Percentiles rank a stretch among this genome's conserved stretches.
These are phyloP conservation scores for Ochotona princeps DNA, from an alignment of 2,113 vertebrate genomes.

Conservation along the genomic window DNA sequence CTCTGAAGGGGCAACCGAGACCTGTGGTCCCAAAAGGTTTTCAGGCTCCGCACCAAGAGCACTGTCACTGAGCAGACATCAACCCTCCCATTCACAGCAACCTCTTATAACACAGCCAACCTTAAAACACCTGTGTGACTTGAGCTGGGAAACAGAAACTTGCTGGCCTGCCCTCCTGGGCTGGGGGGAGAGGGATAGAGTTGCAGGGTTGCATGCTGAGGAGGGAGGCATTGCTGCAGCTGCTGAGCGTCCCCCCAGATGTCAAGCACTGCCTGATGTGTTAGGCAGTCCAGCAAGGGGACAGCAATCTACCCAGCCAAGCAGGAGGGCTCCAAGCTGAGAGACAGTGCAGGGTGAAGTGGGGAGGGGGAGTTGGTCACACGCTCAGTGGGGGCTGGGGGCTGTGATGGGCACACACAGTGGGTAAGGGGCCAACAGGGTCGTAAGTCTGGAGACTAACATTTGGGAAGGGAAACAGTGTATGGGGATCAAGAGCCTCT, in stretches of 20 bases:
- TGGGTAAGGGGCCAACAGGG: too few species aligned
- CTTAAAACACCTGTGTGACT: neutral
- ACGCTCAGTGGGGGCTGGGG: neutral
- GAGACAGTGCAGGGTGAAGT: neutral
- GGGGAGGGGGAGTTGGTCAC: fast-evolving
- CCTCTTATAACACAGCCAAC: too few species aligned
- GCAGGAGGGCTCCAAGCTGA: neutral
- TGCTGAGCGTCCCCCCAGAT: conserved; percentile 75
- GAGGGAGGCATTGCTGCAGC: conserved; percentile 65
- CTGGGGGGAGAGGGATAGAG: neutral
- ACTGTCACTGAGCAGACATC: neutral
- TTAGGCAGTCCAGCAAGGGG: neutral
- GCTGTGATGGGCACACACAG: neutral
- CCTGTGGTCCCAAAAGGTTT: neutral
- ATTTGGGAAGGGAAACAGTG: too few species aligned
- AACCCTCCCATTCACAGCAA: neutral
- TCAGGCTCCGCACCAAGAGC: neutral
- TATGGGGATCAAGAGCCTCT: too few species aligned
- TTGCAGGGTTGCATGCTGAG: neutral
- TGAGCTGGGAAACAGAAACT: neutral
- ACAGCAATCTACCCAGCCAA: conserved; percentile 51
- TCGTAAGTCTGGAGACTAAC: too few species aligned
- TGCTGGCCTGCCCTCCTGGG: neutral
- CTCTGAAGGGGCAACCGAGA: neutral
- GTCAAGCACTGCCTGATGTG: conserved; percentile 8